These are phyloP conservation scores for Heliconius eleuchia DNA, from an alignment of 1,140 invertebrate genomes.

Conservation along the genomic window DNA sequence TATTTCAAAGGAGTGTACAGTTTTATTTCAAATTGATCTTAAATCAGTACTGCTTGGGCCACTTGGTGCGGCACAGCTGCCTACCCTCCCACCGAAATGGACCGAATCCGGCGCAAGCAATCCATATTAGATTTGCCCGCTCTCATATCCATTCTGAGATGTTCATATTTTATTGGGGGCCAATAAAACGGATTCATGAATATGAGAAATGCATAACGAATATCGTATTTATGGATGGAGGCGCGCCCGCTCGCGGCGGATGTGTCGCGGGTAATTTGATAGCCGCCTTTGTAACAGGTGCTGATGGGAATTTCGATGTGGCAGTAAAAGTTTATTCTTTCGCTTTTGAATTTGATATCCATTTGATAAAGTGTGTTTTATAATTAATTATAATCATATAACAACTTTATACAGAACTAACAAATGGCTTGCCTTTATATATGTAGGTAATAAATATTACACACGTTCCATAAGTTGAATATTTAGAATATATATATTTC, in stretches of 20 bases:
- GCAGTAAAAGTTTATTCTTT: conserved; percentile 54
- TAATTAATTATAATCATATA: background rate
- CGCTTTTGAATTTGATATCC: conserved; percentile 33
- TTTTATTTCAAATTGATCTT: conserved; percentile 8
- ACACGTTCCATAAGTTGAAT: no score
- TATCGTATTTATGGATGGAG: conserved; percentile 79
- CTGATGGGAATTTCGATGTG: conserved; percentile 72
- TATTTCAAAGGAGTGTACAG: background rate
- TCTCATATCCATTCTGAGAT: conserved; percentile 81
- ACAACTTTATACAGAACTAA: no score
- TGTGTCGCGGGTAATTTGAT: conserved; percentile 79
- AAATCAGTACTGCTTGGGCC: background rate
- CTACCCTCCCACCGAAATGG: conserved; percentile 61
- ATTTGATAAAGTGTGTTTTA: conserved; percentile 41
- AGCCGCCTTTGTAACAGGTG: conserved; percentile 79
- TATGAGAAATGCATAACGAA: conserved; percentile 82
- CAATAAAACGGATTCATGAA: conserved; percentile 83
- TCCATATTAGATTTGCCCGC: conserved; percentile 81
- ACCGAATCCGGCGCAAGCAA: conserved; percentile 76
- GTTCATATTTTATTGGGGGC: conserved; percentile 83
- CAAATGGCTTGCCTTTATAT: no score
- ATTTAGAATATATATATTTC: no score
- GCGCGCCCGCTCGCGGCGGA: conserved; percentile 67
- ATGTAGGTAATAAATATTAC: no score
- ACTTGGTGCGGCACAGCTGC: conserved; percentile 59